Base-by-base conservation (phyloP, 53 echinoderm and acorn worm genomes). In the Paracentrotus lividus region DNA sequence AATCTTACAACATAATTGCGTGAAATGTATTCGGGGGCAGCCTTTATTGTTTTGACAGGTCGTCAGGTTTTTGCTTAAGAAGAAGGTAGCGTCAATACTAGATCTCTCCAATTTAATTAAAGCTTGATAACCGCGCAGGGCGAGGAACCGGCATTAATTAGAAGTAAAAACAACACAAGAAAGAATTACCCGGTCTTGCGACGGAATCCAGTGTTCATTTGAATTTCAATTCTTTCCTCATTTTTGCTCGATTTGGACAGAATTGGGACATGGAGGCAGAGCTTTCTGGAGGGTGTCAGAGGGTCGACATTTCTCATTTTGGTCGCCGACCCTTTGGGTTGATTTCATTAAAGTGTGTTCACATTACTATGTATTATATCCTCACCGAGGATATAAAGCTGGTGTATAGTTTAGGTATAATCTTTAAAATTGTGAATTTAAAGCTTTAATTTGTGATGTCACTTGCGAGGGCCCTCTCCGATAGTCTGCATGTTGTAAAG, bases 171-270 rank as follows among this genome's bases (percentile, higher is more conserved):
- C 72, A 72, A 72, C 72, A 72, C 3, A 38, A 38, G 72, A 38
- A 72, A 69, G n/a, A n/a, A n/a, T n/a, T 12, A 38, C 3, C 20
- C 40, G 16, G 18, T 31, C 36, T 38, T 72, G 36, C 40, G 40
- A 40, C 36, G 40, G 72, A 72, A 32, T 72, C 40, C 15, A 21
- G 21, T 38, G 21, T 20, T 72, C 4, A 72, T 72, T 72, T 72
- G 72, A 72, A 72, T 72, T 72, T 72, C 72, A 72, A 72, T 72
- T 72, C 72, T 72, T 72, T 72, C 40, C 72, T 72, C 72, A 38
- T 72, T 72, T 72, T 72, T 20, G 36, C 21, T 72, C 72, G 72
- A 40, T 40, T 40, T n/a, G 72, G 72, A 72, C 72, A 72, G 72
- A 72, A 72, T 20, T 72, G 72, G 72, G 72, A 72, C 72, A 40